A percentile compares a stretch with the other conserved stretches of the same genome.
Evolutionary conservation across 2,797 vertebrate species (phyloP).

Genomic region (Danio albolineatus): DNA sequence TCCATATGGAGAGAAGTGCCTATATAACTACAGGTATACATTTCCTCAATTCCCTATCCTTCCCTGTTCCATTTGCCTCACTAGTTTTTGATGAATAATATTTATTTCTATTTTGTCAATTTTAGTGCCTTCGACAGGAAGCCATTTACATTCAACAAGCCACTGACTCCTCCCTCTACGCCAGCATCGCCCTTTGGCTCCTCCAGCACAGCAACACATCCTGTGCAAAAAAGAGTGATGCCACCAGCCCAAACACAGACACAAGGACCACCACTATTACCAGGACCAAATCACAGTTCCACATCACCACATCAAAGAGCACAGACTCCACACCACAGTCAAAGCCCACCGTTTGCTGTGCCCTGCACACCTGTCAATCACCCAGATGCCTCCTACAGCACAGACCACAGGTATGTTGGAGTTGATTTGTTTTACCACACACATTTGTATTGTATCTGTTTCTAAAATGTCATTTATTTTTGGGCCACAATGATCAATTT

Average conservation of each 20-base stretch:
- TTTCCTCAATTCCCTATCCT: neutral
- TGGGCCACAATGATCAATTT: constrained; percentile 11
- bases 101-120: constrained; percentile 36
- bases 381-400: constrained; percentile 79
- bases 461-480: neutral
- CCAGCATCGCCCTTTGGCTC: constrained; percentile 77
- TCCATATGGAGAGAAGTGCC: constrained; percentile 90
- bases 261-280: constrained; percentile 50
- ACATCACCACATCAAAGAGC: constrained; percentile 66
- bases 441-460: neutral
- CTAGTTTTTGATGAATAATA: constrained; percentile 12
- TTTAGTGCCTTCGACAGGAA: constrained; percentile 92
- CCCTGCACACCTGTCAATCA: constrained; percentile 79
- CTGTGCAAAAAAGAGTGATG: constrained; percentile 72
- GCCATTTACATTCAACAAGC: constrained; percentile 85
- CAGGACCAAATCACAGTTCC: constrained; percentile 52
- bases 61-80: neutral
- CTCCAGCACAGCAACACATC: constrained; percentile 72
- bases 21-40: constrained; percentile 91
- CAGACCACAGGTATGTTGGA: constrained; percentile 84
- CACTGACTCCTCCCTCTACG: constrained; percentile 81
- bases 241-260: constrained; percentile 62
- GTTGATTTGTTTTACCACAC: too few relatives aligned
- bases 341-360: constrained; percentile 79
- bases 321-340: constrained; percentile 65